A percentile compares a stretch with the other conserved stretches of the same genome.
Evolutionary conservation across 2,797 vertebrate species (phyloP).

Genomic region (Periparus ater): DNA sequence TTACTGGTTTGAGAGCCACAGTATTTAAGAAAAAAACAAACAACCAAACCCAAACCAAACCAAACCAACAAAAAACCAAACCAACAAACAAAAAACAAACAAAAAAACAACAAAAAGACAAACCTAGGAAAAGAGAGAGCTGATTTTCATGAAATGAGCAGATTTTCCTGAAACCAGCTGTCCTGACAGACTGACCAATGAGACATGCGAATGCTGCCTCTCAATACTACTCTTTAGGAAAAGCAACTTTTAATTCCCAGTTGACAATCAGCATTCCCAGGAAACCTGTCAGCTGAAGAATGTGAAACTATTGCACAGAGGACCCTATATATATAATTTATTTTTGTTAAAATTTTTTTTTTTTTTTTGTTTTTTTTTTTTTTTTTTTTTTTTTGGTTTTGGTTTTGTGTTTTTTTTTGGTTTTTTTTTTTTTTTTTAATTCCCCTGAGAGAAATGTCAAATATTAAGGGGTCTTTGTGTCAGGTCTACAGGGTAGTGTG

Average conservation of each 20-base stretch:
- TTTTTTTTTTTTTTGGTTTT: too few species aligned
- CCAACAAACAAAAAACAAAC: too few species aligned
- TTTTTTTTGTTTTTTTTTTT: too few species aligned
- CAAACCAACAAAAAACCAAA: too few species aligned
- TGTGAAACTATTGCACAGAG: not conserved
- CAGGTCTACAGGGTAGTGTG: slow-evolving; percentile 36
- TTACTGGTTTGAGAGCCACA: slow-evolving; percentile 18
- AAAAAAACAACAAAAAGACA: not conserved
- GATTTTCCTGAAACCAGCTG: not conserved
- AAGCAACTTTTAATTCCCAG: not conserved
- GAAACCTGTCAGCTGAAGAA: not conserved
- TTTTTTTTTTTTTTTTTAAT: too few species aligned
- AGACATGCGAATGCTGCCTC: not conserved
- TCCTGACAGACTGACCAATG: not conserved
- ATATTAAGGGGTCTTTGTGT: not conserved
- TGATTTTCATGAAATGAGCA: not conserved
- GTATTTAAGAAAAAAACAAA: not conserved
- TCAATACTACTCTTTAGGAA: not conserved
- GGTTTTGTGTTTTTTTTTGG: too few species aligned
- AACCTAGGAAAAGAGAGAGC: not conserved
- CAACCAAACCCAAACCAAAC: too few species aligned
- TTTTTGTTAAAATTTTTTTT: too few species aligned
- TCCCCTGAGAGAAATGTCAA: not conserved
- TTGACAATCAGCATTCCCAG: not conserved
- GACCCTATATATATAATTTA: not conserved